Conservation (phyloP, 2,113 vertebrate species). For the Urocolius indicus region DNA sequence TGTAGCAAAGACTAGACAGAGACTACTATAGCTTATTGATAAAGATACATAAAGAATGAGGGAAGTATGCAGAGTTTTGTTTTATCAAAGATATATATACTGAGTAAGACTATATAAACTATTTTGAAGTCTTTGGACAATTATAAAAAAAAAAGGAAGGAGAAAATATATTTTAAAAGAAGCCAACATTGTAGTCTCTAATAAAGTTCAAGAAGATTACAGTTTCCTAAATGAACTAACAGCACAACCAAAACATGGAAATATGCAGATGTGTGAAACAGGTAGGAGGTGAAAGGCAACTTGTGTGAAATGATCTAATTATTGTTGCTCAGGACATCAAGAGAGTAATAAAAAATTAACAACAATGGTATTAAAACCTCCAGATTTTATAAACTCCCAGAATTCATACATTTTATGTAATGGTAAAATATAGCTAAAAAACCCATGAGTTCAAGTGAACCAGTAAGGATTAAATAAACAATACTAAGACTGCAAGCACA, state of each 20-base stretch:
- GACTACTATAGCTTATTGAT: not conserved
- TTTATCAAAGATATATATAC: not conserved
- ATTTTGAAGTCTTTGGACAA: not conserved
- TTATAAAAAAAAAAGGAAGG: not conserved
- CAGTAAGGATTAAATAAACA: not conserved
- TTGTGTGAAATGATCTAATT: not conserved
- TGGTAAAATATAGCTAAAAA: not conserved
- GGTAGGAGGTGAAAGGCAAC: not conserved
- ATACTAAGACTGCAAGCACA: not conserved
- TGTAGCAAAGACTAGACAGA: not conserved
- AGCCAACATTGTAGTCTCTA: not conserved
- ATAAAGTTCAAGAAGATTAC: not conserved
- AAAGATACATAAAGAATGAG: not conserved
- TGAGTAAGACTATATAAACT: not conserved
- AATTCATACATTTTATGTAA: not conserved
- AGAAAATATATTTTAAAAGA: not conserved
- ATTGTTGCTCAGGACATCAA: not conserved
- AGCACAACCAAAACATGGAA: not conserved
- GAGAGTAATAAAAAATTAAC: not conserved
- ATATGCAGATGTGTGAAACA: not conserved
- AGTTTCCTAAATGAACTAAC: not conserved
- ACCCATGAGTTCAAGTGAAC: not conserved
- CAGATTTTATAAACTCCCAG: not conserved
- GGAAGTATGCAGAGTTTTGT: not conserved
- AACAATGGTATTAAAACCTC: not conserved